Base-by-base conservation (phyloP, 1,140 invertebrate genomes). In the Vanessa tameamea region DNA sequence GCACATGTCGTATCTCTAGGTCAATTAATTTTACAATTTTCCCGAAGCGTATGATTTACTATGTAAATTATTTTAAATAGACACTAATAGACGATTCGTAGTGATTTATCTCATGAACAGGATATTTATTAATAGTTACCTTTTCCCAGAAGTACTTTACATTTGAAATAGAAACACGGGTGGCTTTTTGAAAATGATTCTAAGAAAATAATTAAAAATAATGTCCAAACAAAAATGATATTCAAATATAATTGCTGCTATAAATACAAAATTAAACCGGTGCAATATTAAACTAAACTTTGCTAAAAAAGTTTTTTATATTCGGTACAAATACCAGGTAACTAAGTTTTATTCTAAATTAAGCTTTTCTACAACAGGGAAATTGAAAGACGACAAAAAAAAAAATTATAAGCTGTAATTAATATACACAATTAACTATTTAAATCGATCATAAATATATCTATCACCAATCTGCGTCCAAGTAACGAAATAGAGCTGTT, bases 91-190 rank as follows among this genome's bases (percentile, higher is more conserved):
- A 23, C 53, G 26, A 31, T 31, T 20, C 13, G 53, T 3, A 57
- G 23, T 57, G 23, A 57, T 23, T 57, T 20, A 57, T 57, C 53
- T 23, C n/a, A 20, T 23, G 20, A 57, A 23, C 20, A 20, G 20
- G 9, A 57, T 23, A 57, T 57, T 23, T 57, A 57, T 57, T 57
- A 57, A 57, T 57, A 57, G 53, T 57, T 20, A 23, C 53, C 8
- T 23, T 57, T 57, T 57, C 53, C 2, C 2, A 57, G 53, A 57
- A 23, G 53, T 57, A 23, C 16, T 6, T 20, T 57, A 1, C 7
- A 7, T 9, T 53, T n/a, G 15, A 16, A 23, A 23, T 57, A 57
- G 16, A 57, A 57, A 23, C 20, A 57, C 53, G 2, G 53, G 20
- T 57, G 16, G 23, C 16, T 2, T 23, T 23, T n/a, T 53, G 12